phyloP scores from a whole-genome alignment of 2,797 vertebrate species.

The Gymnothorax javanicus region DNA sequence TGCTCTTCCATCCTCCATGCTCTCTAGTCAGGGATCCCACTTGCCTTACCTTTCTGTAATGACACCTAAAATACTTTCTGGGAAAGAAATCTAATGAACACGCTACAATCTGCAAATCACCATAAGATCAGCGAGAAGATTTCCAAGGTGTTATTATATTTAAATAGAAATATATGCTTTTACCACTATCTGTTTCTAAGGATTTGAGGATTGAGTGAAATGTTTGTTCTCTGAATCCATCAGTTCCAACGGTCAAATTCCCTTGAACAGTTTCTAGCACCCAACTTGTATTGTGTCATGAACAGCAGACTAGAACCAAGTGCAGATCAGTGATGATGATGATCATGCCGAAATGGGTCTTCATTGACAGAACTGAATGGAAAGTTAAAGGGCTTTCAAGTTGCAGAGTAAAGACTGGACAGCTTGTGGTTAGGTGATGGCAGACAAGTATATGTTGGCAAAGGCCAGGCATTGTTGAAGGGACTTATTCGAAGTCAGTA shows the following conservation, averaged over 20 bases:
- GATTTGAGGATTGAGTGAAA: neutral
- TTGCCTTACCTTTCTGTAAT: neutral
- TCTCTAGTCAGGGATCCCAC: neutral
- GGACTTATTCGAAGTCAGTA: no score
- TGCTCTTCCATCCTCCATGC: neutral
- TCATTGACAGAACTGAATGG: no score
- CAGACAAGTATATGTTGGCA: no score
- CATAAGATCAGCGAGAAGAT: neutral
- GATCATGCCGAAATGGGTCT: no score
- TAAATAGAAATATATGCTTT: neutral
- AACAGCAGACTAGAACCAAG: no score
- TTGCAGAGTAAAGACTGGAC: no score
- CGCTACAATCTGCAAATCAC: neutral
- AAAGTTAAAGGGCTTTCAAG: no score
- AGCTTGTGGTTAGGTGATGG: no score
- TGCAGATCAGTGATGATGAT: no score
- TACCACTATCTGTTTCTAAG: neutral
- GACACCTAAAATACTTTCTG: neutral
- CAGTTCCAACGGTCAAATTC: neutral
- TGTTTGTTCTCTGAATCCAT: neutral
- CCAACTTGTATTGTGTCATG: no score
- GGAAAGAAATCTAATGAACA: neutral
- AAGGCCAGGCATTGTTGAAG: no score
- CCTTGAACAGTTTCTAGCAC: neutral
- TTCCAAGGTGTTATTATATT: neutral